Evolutionary conservation across 1,140 invertebrate genomes (phyloP).

Genomic region (Drosophila chauvacae): DNA sequence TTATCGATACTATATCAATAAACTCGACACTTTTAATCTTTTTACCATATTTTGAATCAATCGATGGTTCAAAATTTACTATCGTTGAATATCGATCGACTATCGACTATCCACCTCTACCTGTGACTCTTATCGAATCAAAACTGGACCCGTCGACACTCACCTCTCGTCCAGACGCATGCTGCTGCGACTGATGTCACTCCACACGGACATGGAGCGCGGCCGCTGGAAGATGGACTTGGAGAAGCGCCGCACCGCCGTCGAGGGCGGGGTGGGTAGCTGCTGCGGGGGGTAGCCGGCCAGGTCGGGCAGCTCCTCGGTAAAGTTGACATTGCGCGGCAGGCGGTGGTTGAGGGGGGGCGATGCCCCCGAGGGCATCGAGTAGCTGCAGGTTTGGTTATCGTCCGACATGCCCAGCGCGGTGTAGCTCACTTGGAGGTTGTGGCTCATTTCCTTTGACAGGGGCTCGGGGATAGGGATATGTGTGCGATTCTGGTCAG

Average conservation of each 20-base stretch:
- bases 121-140: neutral
- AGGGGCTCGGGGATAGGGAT: constrained; percentile 31
- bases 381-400: constrained; percentile 80
- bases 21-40: too few species aligned
- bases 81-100: too few species aligned
- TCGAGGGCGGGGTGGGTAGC: constrained; percentile 72
- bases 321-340: constrained; percentile 89
- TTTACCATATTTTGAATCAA: too few species aligned
- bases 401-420: constrained; percentile 84
- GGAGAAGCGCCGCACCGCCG: constrained; percentile 75
- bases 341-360: constrained; percentile 77
- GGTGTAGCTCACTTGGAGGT: constrained; percentile 83
- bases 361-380: constrained; percentile 80
- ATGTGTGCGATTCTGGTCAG: constrained; percentile 51
- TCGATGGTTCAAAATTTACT: too few species aligned
- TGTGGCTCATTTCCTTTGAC: constrained; percentile 76
- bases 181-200: constrained; percentile 91
- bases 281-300: constrained; percentile 86
- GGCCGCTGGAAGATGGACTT: constrained; percentile 86
- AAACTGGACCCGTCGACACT: constrained; percentile 50
- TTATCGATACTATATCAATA: too few species aligned
- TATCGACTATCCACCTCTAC: too few species aligned
- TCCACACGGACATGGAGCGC: constrained; percentile 93
- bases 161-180: constrained; percentile 93
- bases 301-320: constrained; percentile 86